Base-by-base conservation (phyloP, 2,888 invertebrate genomes). In the Hypena proboscidalis region DNA sequence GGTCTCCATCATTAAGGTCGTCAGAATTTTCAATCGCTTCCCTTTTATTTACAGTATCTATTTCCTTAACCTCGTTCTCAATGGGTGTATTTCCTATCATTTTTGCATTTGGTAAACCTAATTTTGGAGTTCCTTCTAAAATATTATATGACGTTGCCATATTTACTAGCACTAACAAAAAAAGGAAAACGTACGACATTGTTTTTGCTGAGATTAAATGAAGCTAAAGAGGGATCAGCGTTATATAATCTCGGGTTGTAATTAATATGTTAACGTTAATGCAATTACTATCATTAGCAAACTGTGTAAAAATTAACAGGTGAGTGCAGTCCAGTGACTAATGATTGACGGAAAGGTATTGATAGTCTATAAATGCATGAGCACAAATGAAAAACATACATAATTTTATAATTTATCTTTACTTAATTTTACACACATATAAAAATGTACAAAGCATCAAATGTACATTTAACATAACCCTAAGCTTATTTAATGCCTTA, bases 401-500 rank as follows among this genome's bases (percentile, higher is more conserved):
- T n/a, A n/a, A n/a, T n/a, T n/a, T n/a, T n/a, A n/a, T 58, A 53
- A 47, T 7, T 36, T 36, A 26, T 34, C 6, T 64, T 64, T 60
- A 59, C n/a, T 43, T 61, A 23, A 26, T 59, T 34, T 17, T n/a
- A 35, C 20, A 39, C 31, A n/a, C 42, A 38, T 36, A 36, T 34
- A 32, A 42, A 45, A 46, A 41, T 57, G 41, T 45, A 49, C 44
- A 46, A 35, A 57, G 22, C 15, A 20, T 34, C 10, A 31, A 21
- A 49, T 45, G 41, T 39, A 57, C 46, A 49, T 45, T 35, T 37
- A 25, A 44, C 47, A 42, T 20, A 37, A 44, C 36, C 50, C 19
- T 27, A 41, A 47, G 17, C 37, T 50, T 43, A 31, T 42, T 36
- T 34, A 38, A 38, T 32, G 21, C 31, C 33, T 44, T 42, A 34